phyloP scores from a whole-genome alignment of 1,140 invertebrate genomes.

The Colletes gigas region DNA sequence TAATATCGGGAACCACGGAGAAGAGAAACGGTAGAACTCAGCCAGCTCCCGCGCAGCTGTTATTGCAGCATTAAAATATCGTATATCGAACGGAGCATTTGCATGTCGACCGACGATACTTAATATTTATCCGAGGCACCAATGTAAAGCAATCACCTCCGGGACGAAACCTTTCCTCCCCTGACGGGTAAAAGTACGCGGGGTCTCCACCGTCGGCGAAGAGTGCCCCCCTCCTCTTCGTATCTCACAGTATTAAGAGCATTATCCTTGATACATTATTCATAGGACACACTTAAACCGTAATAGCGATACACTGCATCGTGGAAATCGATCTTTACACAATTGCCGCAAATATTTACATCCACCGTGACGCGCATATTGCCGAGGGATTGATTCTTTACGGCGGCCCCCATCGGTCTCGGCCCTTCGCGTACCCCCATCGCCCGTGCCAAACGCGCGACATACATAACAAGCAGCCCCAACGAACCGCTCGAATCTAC shows the following conservation, averaged over 20 bases:
- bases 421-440: constrained; percentile 16
- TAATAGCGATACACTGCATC: constrained; percentile 36
- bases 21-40: neutral
- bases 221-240: constrained; percentile 11
- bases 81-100: constrained; percentile 16
- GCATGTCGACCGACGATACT: constrained; percentile 18
- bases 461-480: constrained; percentile 59
- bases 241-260: constrained; percentile 50
- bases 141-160: neutral
- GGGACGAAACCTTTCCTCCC: neutral
- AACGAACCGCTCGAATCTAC: constrained; percentile 45
- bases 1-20: constrained; percentile 1
- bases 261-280: constrained; percentile 67
- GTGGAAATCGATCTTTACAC: constrained; percentile 65
- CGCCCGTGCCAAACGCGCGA: constrained; percentile 16
- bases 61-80: constrained; percentile 10
- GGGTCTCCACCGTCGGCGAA: neutral
- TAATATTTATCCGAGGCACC: constrained; percentile 16
- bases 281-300: constrained; percentile 43
- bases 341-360: constrained; percentile 76
- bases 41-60: neutral
- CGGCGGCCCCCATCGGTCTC: constrained; percentile 42
- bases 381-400: constrained; percentile 74
- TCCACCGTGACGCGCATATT: constrained; percentile 62
- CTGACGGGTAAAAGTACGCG: neutral